Conservation (phyloP, 2,888 invertebrate genomes). For the Ormyrus nitidulus region DNA sequence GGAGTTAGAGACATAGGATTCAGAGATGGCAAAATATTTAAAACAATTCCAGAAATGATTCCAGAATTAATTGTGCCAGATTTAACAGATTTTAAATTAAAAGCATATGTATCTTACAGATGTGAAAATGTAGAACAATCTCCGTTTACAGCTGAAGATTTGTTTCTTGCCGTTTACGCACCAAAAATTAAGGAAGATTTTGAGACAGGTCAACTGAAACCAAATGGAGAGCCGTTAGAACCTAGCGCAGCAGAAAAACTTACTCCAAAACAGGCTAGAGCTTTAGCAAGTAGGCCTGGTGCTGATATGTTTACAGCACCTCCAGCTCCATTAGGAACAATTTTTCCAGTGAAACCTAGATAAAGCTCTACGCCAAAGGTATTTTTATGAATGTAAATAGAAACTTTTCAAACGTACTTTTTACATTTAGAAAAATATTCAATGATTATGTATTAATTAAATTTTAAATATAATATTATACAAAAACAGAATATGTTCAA, state of each 20-base stretch:
- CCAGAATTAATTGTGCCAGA: constrained; percentile 96
- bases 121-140: constrained; percentile 85
- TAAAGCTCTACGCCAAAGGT: not conserved
- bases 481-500: too few species aligned
- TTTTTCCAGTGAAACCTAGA: constrained; percentile 39
- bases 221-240: constrained; percentile 82
- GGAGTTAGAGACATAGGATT: constrained; percentile 83
- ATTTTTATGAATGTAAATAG: not conserved
- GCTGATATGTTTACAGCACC: constrained; percentile 83
- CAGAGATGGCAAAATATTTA: constrained; percentile 77
- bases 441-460: not conserved
- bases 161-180: constrained; percentile 89
- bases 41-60: constrained; percentile 88
- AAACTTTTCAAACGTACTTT: not conserved
- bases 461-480: not conserved
- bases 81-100: constrained; percentile 87
- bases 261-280: constrained; percentile 84
- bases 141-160: constrained; percentile 88
- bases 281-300: constrained; percentile 84
- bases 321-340: constrained; percentile 21
- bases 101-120: constrained; percentile 96
- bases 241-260: constrained; percentile 85
- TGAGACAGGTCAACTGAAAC: constrained; percentile 82
- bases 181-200: constrained; percentile 87
- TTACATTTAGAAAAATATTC: constrained; percentile 3